phyloP scores from a whole-genome alignment of 2,797 vertebrate genomes.

The Microctenopoma stevenorrisi region DNA sequence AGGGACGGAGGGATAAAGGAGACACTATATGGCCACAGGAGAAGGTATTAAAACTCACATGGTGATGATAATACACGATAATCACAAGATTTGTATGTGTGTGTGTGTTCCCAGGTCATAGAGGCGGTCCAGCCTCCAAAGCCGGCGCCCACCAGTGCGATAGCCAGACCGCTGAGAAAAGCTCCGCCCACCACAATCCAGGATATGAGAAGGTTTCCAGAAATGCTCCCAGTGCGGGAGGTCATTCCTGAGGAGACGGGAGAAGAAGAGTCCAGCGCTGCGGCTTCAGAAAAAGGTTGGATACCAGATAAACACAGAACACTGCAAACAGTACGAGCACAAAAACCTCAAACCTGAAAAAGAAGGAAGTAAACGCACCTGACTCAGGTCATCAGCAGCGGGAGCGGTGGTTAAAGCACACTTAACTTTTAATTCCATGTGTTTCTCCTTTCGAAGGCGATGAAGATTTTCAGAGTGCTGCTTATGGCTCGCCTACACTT shows the following conservation, averaged over 20 bases:
- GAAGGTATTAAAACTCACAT: neutral
- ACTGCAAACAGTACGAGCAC: too few relatives aligned
- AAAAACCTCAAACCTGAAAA: neutral
- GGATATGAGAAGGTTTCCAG: slow-evolving; percentile 69
- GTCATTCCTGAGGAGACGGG: slow-evolving; percentile 67
- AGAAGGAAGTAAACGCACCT: too few relatives aligned
- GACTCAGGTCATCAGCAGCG: too few relatives aligned
- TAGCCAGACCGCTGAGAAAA: slow-evolving; percentile 77
- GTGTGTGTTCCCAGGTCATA: slow-evolving; percentile 55
- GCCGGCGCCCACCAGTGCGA: slow-evolving; percentile 53
- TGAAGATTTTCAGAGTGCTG: slow-evolving; percentile 79
- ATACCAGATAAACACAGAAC: neutral
- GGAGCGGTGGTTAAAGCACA: neutral
- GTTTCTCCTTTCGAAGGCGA: slow-evolving; percentile 63
- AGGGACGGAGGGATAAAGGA: neutral
- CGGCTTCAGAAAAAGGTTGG: slow-evolving; percentile 70
- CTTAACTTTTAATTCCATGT: neutral
- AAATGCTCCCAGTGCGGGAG: slow-evolving; percentile 74
- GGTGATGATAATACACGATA: neutral
- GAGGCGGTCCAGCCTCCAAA: slow-evolving; percentile 57
- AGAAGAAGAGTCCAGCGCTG: slow-evolving; percentile 70
- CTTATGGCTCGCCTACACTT: slow-evolving; percentile 71
- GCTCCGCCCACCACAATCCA: slow-evolving; percentile 71
- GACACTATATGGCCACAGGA: neutral
- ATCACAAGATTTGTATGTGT: neutral